Evolutionary conservation across 1,140 invertebrate species (phyloP).

Genomic region (Xylocopa sonorina): DNA sequence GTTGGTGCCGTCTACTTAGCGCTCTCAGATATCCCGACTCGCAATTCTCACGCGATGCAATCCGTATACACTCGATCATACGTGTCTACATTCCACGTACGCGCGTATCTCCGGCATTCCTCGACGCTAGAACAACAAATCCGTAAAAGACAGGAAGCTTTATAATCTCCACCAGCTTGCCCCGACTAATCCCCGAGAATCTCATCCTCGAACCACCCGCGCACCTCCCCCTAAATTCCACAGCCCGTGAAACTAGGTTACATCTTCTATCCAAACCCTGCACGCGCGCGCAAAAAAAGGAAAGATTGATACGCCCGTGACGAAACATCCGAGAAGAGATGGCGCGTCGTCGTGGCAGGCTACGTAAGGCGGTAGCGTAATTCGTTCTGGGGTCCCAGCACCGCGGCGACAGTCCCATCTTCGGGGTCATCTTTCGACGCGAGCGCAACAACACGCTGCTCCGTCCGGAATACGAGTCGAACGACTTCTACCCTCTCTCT

Average conservation of each 20-base stretch:
- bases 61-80: no score
- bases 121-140: neutral
- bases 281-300: neutral
- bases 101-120: neutral
- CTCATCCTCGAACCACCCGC: neutral
- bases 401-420: conserved; percentile 72
- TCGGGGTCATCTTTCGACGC: conserved; percentile 76
- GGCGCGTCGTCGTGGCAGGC: no score
- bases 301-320: neutral
- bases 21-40: no score
- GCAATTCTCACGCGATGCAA: no score
- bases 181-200: neutral
- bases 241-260: neutral
- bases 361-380: conserved; percentile 48
- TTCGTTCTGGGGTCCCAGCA: conserved; percentile 69
- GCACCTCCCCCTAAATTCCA: neutral
- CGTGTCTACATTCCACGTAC: no score
- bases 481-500: conserved; percentile 37
- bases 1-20: no score
- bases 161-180: neutral
- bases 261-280: neutral
- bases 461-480: conserved; percentile 59
- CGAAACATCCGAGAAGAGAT: no score
- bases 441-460: conserved; percentile 56
- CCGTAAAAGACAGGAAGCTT: neutral